Conservation (phyloP, 1,140 invertebrate genomes). For the Colletes latitarsis region DNA sequence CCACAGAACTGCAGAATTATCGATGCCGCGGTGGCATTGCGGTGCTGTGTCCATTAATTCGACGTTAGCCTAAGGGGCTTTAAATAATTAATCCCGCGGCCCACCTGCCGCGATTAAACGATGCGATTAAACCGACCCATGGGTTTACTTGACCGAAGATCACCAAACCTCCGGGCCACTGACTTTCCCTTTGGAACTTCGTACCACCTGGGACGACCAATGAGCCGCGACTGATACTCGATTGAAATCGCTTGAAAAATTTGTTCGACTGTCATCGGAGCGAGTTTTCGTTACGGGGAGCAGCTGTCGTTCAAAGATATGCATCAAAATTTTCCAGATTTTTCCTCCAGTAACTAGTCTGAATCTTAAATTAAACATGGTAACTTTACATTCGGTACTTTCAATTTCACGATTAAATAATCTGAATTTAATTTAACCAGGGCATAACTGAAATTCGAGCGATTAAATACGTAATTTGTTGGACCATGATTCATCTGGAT, state of each 20-base stretch:
- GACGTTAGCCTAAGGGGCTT: slow-evolving; percentile 71
- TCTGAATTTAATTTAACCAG: too few relatives aligned
- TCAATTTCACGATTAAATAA: too few relatives aligned
- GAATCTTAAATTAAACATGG: too few relatives aligned
- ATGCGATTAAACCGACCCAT: slow-evolving; percentile 57
- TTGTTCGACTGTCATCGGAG: background rate
- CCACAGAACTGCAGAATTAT: slow-evolving; percentile 67
- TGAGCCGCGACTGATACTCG: background rate
- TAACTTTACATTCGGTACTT: too few relatives aligned
- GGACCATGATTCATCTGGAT: too few relatives aligned
- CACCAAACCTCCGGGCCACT: slow-evolving; percentile 2
- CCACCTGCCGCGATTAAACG: slow-evolving; percentile 59
- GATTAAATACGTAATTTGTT: too few relatives aligned
- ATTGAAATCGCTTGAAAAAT: background rate
- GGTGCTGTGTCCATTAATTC: slow-evolving; percentile 66
- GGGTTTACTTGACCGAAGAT: slow-evolving; percentile 54
- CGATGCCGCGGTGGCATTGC: slow-evolving; percentile 65
- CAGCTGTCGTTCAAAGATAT: background rate
- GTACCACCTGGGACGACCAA: slow-evolving; percentile 8
- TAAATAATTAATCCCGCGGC: slow-evolving; percentile 70
- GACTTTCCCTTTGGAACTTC: slow-evolving; percentile 25
- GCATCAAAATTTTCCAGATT: too few relatives aligned
- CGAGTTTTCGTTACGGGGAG: background rate
- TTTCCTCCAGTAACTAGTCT: too few relatives aligned
- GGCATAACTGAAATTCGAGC: too few relatives aligned